phyloP scores from a whole-genome alignment of 2,797 vertebrate species.

The Netta rufina region DNA sequence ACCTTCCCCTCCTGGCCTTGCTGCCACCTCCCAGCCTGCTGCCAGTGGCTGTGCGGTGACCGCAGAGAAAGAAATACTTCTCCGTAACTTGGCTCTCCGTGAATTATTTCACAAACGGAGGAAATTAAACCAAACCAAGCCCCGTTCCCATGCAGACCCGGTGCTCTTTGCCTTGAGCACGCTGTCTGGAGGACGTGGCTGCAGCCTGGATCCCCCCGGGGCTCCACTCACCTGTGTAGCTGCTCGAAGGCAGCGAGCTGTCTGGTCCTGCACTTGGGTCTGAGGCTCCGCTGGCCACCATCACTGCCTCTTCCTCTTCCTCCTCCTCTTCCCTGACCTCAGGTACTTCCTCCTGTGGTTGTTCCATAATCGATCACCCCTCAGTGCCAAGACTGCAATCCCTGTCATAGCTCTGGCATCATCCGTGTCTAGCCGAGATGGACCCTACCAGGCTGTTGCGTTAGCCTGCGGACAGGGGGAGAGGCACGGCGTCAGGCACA shows the following conservation, averaged over 20 bases:
- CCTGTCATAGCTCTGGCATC: conserved; percentile 84
- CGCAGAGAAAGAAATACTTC: neutral
- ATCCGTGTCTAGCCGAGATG: conserved; percentile 74
- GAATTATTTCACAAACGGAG: neutral
- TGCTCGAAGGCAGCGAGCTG: conserved; percentile 82
- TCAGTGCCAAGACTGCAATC: conserved; percentile 79
- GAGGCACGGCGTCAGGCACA: neutral
- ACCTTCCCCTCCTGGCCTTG: neutral
- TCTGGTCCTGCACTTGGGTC: conserved; percentile 77
- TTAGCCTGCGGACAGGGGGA: conserved; percentile 62
- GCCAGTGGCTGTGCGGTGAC: neutral
- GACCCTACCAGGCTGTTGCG: conserved; percentile 72
- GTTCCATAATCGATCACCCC: conserved; percentile 83
- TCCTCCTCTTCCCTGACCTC: conserved; percentile 80
- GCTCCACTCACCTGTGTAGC: conserved; percentile 84
- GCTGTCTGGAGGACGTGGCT: neutral
- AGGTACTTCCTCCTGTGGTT: conserved; percentile 82
- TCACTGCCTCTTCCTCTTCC: conserved; percentile 79
- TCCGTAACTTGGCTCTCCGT: neutral
- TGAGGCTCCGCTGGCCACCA: conserved; percentile 71
- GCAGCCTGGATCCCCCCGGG: neutral
- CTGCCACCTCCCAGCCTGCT: neutral
- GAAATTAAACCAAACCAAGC: neutral
- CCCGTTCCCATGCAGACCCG: neutral
- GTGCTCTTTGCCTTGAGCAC: neutral